Conservation (phyloP, 1,140 invertebrate species). For the Sycophaga agraensis region DNA sequence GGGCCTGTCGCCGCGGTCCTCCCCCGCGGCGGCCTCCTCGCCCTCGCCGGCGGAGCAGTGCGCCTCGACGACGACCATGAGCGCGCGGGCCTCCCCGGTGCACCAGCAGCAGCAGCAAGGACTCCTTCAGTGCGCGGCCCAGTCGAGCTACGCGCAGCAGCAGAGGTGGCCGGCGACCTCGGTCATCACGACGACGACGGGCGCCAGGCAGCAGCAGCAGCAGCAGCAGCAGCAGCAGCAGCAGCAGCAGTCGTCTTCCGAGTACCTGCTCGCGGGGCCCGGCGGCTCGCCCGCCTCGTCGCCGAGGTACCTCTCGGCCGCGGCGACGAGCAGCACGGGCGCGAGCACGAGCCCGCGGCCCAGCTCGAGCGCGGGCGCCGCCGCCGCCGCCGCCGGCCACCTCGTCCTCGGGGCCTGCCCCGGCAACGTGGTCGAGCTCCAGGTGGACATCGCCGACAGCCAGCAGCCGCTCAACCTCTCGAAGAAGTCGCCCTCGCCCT, state of each 20-base stretch:
- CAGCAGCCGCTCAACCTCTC: slow-evolving; percentile 84
- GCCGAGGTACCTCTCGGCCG: slow-evolving; percentile 48
- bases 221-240: slow-evolving; percentile 40
- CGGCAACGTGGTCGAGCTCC: slow-evolving; percentile 70
- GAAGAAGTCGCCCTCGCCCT: slow-evolving; percentile 83
- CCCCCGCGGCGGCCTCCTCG: slow-evolving; percentile 60
- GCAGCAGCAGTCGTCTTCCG: slow-evolving; percentile 45
- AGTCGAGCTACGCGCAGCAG: slow-evolving; percentile 35
- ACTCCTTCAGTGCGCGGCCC: slow-evolving; percentile 47
- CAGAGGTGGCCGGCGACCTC: slow-evolving; percentile 49
- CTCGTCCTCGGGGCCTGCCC: slow-evolving; percentile 50
- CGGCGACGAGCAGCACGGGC: slow-evolving; percentile 51
- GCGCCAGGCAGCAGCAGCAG: slow-evolving; percentile 43
- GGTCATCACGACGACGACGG: slow-evolving; percentile 55
- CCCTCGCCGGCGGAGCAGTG: slow-evolving; percentile 58
- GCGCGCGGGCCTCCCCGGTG: slow-evolving; percentile 40
- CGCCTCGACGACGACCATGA: slow-evolving; percentile 53
- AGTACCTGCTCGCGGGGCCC: slow-evolving; percentile 26
- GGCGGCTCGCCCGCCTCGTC: slow-evolving; percentile 44
- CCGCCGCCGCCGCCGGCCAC: slow-evolving; percentile 34
- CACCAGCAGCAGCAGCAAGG: slow-evolving; percentile 36
- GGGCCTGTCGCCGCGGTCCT: slow-evolving; percentile 55
- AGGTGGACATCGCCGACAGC: slow-evolving; percentile 78
- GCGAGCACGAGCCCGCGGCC: slow-evolving; percentile 52
- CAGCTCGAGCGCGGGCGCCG: slow-evolving; percentile 43